Conservation (phyloP, 2,888 invertebrate species). For the Endomychus coccineus region DNA sequence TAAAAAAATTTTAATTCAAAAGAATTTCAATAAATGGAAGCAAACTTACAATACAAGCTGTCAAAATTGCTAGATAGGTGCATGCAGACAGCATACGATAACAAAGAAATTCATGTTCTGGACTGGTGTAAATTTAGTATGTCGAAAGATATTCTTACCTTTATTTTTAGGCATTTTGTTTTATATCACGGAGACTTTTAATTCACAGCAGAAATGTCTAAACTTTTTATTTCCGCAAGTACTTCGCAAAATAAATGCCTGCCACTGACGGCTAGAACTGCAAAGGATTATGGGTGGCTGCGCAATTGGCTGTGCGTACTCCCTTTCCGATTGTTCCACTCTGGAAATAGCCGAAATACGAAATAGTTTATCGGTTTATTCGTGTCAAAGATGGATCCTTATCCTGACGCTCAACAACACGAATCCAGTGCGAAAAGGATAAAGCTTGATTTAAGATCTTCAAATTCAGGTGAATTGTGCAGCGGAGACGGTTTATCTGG, state of each 20-base stretch:
- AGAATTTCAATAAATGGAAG: no score
- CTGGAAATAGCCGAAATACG: neutral
- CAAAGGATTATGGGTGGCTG: slow-evolving; percentile 29
- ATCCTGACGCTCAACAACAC: slow-evolving; percentile 42
- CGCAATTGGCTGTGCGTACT: no score
- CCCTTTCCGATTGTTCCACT: slow-evolving; percentile 19
- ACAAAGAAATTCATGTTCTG: no score
- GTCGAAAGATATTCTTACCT: no score
- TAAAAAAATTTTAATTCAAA: no score
- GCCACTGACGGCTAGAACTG: slow-evolving; percentile 24
- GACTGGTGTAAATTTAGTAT: no score
- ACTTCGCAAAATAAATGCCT: slow-evolving; percentile 22
- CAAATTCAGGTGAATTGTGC: slow-evolving; percentile 39
- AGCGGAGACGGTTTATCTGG: slow-evolving; percentile 36
- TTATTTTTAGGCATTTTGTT: slow-evolving; percentile 54
- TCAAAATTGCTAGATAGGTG: no score
- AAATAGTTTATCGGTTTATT: slow-evolving; percentile 36
- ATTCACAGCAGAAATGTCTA: neutral
- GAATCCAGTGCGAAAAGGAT: slow-evolving; percentile 42
- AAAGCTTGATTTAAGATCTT: slow-evolving; percentile 38
- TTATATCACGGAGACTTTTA: slow-evolving; percentile 10
- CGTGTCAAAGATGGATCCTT: slow-evolving; percentile 47
- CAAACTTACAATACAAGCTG: no score
- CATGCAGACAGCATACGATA: no score
- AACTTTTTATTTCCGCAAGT: slow-evolving; percentile 18